Evolutionary conservation across 1,140 invertebrate species (phyloP), one percentile per base, ranked within the genome.

Genomic region (Aphidius ervi): DNA sequence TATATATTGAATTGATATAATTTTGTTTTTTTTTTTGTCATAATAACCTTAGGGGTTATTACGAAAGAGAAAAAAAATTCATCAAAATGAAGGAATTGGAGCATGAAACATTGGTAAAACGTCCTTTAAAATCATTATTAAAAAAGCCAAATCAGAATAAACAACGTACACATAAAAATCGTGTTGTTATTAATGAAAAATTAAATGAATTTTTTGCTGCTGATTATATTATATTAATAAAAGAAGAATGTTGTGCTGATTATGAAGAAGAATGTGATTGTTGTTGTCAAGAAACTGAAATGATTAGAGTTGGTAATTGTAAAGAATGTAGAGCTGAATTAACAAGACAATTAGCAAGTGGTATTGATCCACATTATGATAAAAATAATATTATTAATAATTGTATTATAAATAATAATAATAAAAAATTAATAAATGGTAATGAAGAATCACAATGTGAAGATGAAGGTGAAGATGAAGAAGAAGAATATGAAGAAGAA

Each of bases 191-290:
- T 67, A 89, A 92, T 72, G 91, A 93, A 77, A 89, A 87, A 63
- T 83, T 88, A 23, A 93, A 93, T 77, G 89, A 91, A 75, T 92
- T 91, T 76, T 92, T 92, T 73, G 91, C 92, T 59, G 90, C 90
- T 3, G 90, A 93, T 77, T 93, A 93, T 69, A 92, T 93, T 63
- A 92, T 93, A 67, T 78, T 92, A 31, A 91, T 92, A 52, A 85
- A 90, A 46, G 90, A 92, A 68, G 90, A 93, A 70, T 90, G 88
- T 65, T 88, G 89, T 60, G 88, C 88, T 67, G 88, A 89, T 49
- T 88, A 90, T 68, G 88, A 90, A 68, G 88, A 88, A 63, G 87
- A 88, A 47, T 80, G 79, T 68, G 82, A 83, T 57, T 90, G 88
- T 73, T 89, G 88, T 52, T 89, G 88, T 63, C 87, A 88, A 67